Evolutionary conservation across 64 coral and sea anemone species (phyloP), one percentile per base, ranked within the genome.

Genomic region (Stichodactyla mertensii): DNA sequence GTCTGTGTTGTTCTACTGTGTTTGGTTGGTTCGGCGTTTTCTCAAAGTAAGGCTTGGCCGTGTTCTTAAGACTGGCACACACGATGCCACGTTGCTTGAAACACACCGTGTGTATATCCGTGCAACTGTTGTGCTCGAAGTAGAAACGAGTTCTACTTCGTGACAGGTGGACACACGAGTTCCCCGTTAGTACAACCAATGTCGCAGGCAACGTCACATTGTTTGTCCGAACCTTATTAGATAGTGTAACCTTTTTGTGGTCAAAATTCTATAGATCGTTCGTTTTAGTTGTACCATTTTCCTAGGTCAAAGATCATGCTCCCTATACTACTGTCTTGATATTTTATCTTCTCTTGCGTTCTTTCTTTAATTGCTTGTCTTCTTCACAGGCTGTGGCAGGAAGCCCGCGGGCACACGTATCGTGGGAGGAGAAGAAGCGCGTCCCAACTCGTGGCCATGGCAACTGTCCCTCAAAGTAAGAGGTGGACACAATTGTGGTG

Each of bases 391-490:
- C 23, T 95, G 93, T 31, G 87, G 93, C 1, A 77, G 64, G 36
- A 87, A 58, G 54, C 79, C n/a, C 10, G 89, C 10, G 10, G 86
- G 86, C 13, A 82, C 74, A 14, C 89, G 93, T 14, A 92, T 95
- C 15, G 78, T 91, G 3, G 89, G 89, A 22, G 93, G 93, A 8
- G 83, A 95, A 23, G 66, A 85, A 23, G 93, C 93, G 4, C 11
- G 2, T 4, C 85, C 67, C 20, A 90, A 94, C 55, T 94, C 92
- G 3, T 94, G 92, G 85, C 93, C 93, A 36, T 94, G 92, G 92
- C 93, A 94, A 79, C 36, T 85, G 18, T 94, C 93, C 6, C 62
- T 95, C 16, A 77, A 77, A 54, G 23, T 52, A 0, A 5, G 77
- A 51, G 70, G 83, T 0, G 11, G 90, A 0, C 93, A 95, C 54